Base-by-base conservation (phyloP, 2,888 invertebrate genomes). In the Cephalotes varians region DNA sequence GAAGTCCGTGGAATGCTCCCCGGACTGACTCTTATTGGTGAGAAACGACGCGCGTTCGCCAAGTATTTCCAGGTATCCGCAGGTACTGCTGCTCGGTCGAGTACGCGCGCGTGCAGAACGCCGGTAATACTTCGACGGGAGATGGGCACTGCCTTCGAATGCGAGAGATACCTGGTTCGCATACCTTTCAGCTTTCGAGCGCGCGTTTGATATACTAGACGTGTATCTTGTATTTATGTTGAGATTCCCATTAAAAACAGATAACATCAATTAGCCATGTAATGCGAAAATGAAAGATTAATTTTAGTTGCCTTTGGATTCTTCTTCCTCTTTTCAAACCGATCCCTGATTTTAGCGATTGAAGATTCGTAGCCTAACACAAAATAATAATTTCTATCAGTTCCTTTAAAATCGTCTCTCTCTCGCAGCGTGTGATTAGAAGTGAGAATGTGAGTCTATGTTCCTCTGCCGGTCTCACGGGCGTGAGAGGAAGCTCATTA, bases 41-140 rank as follows among this genome's bases (percentile, higher is more conserved):
- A 62, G 69, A 47, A n/a, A 81, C 40, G 58, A 76, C 58, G 49
- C 51, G 49, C 21, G 58, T 34, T 44, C 56, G 31, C 47, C 74
- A 58, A 73, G 81, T 67, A 73, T 51, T 81, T 83, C 81, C 74
- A 51, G 74, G 69, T 81, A 83, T 80, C 47, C 34, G 15, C 18
- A 37, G 51, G 10, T 54, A 67, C 15, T 67, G 40, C 54, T 21
- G 31, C n/a, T 56, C n/a, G 65, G 5, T 7, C 44, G 67, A 67
- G 54, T 44, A 28, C 54, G 40, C 40, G 25, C 54, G 69, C 40
- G 51, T 54, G 34, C 56, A n/a, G 56, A 82, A 73, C 51, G 69
- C 72, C 80, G 44, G 83, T 73, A 83, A 88, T 85, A 82, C 47
- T 65, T 21, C 49, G 47, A 60, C 60, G 82, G 82, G 51, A 74